Evolutionary conservation across 2,113 vertebrate species (phyloP), one percentile per base, ranked within the genome.

Genomic region (Poecilia latipinna): DNA sequence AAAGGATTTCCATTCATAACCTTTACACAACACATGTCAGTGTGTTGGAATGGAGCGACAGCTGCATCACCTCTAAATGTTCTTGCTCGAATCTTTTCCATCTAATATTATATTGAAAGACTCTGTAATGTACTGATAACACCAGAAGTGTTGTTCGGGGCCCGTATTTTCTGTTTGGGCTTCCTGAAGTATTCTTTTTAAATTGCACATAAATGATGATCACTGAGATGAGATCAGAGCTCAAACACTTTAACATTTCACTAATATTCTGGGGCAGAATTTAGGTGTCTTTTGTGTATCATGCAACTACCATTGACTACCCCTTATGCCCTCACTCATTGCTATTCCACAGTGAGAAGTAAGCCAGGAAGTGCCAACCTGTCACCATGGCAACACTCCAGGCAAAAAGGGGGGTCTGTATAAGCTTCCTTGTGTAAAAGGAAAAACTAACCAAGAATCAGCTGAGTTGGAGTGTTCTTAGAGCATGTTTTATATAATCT

Each of bases 301-400:
- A 12, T 17, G 8, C 19, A 15, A 72, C 12, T 31, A 39, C 32
- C 10, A 32, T 17, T 31, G 42, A 62, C 19, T 51, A 3, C 35
- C 13, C 13, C 54, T 61, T 35, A 2, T 12, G 37, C 6, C 51
- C 22, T 71, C 63, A 62, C 26, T 57, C 57, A 68, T 54, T 35
- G 8, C 37, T 17, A 61, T 61, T 65, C 32, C 61, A 62, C 65
- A 51, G 13, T 62, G 35, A 70, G 32, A 69, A 54, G 42, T 8
- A 32, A 62, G 54, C 68, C 12, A 57, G 42, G 60, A 68, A 71
- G 32, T 62, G 61, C 66, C 32, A 29, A 31, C 57, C 32, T 37
- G 63, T 83, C 63, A 44, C 72, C 48, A 68, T 79, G 72, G 76
- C 28, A 83, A 83, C 76, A 35, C 22, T 32, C 44, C 35, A 75